phyloP scores from a whole-genome alignment of 1,140 invertebrate species.

The Scylla paramamosain region DNA sequence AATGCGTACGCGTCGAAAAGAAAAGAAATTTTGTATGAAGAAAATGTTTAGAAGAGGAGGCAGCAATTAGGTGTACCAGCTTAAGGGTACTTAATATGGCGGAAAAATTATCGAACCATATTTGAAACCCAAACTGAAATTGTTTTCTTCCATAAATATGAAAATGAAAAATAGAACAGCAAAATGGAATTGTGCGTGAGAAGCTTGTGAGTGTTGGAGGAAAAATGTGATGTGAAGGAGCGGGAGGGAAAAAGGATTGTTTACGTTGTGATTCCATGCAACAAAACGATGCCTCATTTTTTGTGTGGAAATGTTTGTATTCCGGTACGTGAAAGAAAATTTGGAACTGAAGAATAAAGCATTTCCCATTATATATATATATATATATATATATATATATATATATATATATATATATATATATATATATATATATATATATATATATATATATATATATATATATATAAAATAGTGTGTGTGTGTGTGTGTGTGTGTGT shows the following conservation, averaged over 20 bases:
- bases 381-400: conserved; percentile 10
- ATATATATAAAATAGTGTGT: neutral
- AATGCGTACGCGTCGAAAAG: too few relatives aligned
- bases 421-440: neutral
- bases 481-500: too few relatives aligned
- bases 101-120: too few relatives aligned
- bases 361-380: neutral
- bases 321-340: neutral
- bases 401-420: conserved; percentile 14
- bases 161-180: neutral
- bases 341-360: neutral
- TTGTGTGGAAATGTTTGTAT: neutral
- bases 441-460: neutral
- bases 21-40: neutral
- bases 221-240: neutral
- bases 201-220: neutral
- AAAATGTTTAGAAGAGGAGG: too few relatives aligned
- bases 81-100: too few relatives aligned
- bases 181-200: neutral
- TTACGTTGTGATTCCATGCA: neutral
- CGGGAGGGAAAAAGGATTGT: neutral
- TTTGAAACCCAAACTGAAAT: too few relatives aligned
- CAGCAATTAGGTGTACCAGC: too few relatives aligned
- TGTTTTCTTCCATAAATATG: neutral
- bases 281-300: neutral